Conservation (phyloP, 30 jellyfish, hydroid and myxozoan genomes). For the Aurelia aurita complex sp. Pacific region DNA sequence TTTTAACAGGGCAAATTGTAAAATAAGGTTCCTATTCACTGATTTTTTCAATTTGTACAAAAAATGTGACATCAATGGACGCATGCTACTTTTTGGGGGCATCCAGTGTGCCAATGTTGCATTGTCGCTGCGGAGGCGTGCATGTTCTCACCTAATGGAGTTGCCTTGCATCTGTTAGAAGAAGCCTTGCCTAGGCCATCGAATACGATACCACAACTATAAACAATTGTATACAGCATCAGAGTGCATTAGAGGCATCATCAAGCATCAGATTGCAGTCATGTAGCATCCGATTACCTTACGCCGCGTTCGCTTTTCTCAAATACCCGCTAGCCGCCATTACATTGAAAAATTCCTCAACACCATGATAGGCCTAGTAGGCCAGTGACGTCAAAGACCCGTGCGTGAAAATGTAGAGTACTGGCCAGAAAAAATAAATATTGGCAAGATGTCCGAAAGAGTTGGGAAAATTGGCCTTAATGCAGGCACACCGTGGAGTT, state of each 20-base stretch:
- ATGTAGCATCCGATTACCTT: conserved; percentile 15
- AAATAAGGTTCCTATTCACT: too few relatives aligned
- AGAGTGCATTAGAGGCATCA: neutral
- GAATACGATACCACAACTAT: neutral
- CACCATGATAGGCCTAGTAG: conserved; percentile 31
- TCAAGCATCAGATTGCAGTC: conserved; percentile 3
- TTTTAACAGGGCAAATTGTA: too few relatives aligned
- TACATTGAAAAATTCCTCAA: conserved; percentile 24
- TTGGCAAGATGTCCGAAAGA: conserved; percentile 77
- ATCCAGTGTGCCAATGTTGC: neutral
- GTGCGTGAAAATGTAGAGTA: conserved; percentile 37
- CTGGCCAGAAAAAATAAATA: neutral
- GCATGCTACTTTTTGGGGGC: neutral
- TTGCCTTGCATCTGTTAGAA: conserved; percentile 55
- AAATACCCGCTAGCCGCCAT: neutral
- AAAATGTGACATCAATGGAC: neutral
- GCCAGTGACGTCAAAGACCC: conserved; percentile 77
- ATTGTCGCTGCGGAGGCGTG: conserved; percentile 54
- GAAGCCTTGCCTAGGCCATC: conserved; percentile 33
- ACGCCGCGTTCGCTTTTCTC: neutral
- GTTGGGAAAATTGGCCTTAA: conserved; percentile 84
- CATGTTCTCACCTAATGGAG: conserved; percentile 70
- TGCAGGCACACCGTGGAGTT: conserved; percentile 93
- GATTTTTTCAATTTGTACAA: too few relatives aligned
- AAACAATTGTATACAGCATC: neutral